phyloP scores from a whole-genome alignment of 2,797 vertebrate species.

The Scarus forsteni region DNA sequence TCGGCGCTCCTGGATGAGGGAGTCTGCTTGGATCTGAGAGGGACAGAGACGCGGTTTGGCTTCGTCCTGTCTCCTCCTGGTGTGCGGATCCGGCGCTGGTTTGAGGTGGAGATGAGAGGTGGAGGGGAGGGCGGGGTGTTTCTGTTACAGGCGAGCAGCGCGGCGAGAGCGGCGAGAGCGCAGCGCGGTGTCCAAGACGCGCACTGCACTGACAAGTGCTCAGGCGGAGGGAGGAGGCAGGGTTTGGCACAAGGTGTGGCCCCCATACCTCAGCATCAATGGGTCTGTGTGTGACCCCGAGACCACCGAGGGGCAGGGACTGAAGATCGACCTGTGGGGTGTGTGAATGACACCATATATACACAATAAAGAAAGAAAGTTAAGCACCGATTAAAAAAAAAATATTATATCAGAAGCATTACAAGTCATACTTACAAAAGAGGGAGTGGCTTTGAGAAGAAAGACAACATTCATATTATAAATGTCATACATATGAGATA shows the following conservation, averaged over 20 bases:
- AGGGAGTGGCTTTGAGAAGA: too few relatives aligned
- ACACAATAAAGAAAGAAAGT: too few relatives aligned
- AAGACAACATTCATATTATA: too few relatives aligned
- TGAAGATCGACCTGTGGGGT: too few relatives aligned
- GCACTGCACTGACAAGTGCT: constrained; percentile 67
- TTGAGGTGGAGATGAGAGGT: constrained; percentile 36
- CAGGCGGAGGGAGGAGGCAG: constrained; percentile 8
- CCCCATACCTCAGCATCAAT: not conserved
- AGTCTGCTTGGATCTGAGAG: constrained; percentile 1
- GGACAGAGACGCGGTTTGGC: constrained; percentile 3
- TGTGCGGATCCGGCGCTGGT: constrained; percentile 31
- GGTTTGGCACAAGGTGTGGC: constrained; percentile 49
- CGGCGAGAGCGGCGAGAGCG: constrained; percentile 69
- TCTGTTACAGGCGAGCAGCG: constrained; percentile 34
- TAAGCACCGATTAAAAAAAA: too few relatives aligned
- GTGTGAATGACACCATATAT: too few relatives aligned
- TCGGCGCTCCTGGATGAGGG: constrained; percentile 17
- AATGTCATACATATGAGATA: too few relatives aligned
- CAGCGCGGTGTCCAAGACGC: constrained; percentile 74
- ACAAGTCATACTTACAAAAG: too few relatives aligned
- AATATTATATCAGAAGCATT: too few relatives aligned
- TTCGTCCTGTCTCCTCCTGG: constrained; percentile 24
- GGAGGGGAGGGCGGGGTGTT: constrained; percentile 46
- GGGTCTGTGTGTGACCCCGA: constrained; percentile 13
- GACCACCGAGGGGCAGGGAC: too few relatives aligned